Evolutionary conservation across 2,888 invertebrate species (phyloP), one percentile per base, ranked within the genome.

Genomic region (Liposcelis brunnea): DNA sequence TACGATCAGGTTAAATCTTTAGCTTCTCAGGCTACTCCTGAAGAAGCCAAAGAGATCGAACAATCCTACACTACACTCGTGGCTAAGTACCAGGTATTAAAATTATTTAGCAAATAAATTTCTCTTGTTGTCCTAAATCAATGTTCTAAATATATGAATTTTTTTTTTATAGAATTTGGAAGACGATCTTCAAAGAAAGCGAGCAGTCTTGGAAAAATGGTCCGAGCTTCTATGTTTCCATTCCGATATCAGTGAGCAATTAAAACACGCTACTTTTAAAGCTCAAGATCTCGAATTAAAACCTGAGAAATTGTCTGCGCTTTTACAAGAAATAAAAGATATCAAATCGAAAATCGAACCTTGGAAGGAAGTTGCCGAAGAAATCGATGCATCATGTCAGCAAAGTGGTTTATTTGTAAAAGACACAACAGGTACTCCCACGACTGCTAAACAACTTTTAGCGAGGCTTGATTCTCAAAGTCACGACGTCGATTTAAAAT

Each of bases 1-100:
- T 82, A 84, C 54, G 76, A 80, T 52, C 85, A 90, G 66, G 77
- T 91, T 0, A 86, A 86, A 56, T 76, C 77, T 47, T 69, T 89
- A 53, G 75, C 80, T 0, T 54, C 54, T 35, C 54, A 69, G 51
- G 78, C 78, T 2, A 72, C 77, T n/a, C 75, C 79, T 0, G 77
- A 80, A 51, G 87, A 89, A 56, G 74, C 77, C 1, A 72, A 76
- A 45, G 67, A 74, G 1, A 62, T 90, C 2, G 77, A 80, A 53
- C 77, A 82, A 50, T 75, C 79, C 1, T 87, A 86, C 56, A 76
- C 80, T 0, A 72, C 75, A 16, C 66, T 90, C 43, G 80, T 82
- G 12, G 71, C 76, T 37, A 77, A 80, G 55, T 90, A 85, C 56
- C 80, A 85, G 45, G 58, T 59, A 26, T 4, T 3, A 18, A 6